Base-by-base conservation (phyloP, 2,888 invertebrate genomes). In the Anarsia innoxiella region DNA sequence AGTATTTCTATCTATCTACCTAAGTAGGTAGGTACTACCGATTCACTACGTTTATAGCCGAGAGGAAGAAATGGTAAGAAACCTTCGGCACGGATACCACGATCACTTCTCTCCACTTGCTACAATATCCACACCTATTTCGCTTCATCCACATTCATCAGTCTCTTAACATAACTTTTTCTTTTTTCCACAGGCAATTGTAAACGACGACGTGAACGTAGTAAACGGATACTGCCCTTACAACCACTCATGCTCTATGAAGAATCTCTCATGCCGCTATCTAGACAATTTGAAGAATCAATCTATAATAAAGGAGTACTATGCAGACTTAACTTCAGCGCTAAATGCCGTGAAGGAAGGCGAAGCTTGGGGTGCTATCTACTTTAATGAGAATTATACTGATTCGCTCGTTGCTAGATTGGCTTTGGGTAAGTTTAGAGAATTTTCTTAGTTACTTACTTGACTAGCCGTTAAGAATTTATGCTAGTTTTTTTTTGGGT, bases 371-470 rank as follows among this genome's bases (percentile, higher is more conserved):
- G 96, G 96, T 1, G 93, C 93, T 5, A 69, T 97, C 3, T 92
- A 93, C 63, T 94, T 97, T 59, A 93, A 94, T 13, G 91, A 93
- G 57, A 96, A 96, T 65, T 97, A 96, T 56, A 94, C 96, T 0
- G 92, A 92, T 45, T 93, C 94, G 1, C 86, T 96, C 16, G 90
- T 94, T 0, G 94, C 94, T 1, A 86, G 95, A 49, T 89, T 94
- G 74, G 90, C 91, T 15, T 75, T 94, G 45, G 93, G 93, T 85
- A 52, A 59, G 59, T 47, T 19, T 3, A 8, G 8, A 19, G 8
- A 19, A n/a, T n/a, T n/a, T n/a, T n/a, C n/a, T n/a, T n/a, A n/a
- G n/a, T n/a, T n/a, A n/a, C n/a, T n/a, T n/a, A n/a, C n/a, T n/a
- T n/a, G n/a, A n/a, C n/a, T n/a, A n/a, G n/a, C n/a, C n/a, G n/a